Conservation (phyloP, 2,888 invertebrate genomes). For the Heliconius charithonia region DNA sequence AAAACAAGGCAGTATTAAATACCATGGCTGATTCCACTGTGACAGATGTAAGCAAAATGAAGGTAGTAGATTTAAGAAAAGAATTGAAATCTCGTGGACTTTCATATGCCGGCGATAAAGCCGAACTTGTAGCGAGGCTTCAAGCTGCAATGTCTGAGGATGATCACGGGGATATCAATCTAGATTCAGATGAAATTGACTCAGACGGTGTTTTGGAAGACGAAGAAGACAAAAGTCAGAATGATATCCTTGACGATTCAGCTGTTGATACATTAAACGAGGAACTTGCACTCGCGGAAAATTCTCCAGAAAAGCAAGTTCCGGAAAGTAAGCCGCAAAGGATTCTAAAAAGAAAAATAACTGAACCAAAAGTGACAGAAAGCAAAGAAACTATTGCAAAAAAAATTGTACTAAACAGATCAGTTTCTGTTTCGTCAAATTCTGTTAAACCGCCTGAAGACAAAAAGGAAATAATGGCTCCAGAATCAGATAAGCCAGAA, state of each 20-base stretch:
- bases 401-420: constrained; percentile 86
- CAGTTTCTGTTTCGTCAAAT: constrained; percentile 63
- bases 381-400: constrained; percentile 78
- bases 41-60: constrained; percentile 72
- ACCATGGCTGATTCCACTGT: constrained; percentile 58
- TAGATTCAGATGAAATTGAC: constrained; percentile 81
- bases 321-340: constrained; percentile 62
- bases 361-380: constrained; percentile 57
- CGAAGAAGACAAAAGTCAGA: constrained; percentile 81
- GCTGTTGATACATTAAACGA: constrained; percentile 72
- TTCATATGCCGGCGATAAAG: constrained; percentile 90
- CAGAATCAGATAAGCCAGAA: constrained; percentile 53
- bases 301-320: constrained; percentile 54
- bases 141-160: constrained; percentile 82
- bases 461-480: constrained; percentile 51
- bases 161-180: constrained; percentile 71
- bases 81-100: constrained; percentile 92
- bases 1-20: constrained; percentile 11
- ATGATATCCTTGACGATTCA: constrained; percentile 71
- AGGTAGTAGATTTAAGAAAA: constrained; percentile 93
- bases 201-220: constrained; percentile 81
- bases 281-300: constrained; percentile 64
- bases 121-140: constrained; percentile 90
- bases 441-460: constrained; percentile 55
- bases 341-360: constrained; percentile 69